Percentiles rank a stretch among this genome's conserved stretches.
Evolutionary conservation across 2,888 invertebrate genomes (phyloP).

Genomic region (Mellilla xanthometata): DNA sequence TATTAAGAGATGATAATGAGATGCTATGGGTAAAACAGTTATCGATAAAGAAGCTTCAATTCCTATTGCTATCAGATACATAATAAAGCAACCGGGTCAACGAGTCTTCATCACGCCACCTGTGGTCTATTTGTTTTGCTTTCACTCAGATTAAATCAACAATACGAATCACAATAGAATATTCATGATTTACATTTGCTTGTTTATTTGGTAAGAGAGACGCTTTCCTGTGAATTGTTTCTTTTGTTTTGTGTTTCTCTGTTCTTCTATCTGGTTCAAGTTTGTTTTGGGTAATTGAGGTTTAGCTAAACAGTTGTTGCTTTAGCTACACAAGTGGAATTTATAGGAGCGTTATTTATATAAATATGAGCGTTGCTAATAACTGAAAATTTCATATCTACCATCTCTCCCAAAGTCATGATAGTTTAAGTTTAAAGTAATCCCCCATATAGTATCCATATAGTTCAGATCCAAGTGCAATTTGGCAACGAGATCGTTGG

Average conservation of each 20-base stretch:
- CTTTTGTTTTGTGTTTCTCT: not conserved
- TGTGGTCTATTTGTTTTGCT: constrained; percentile 15
- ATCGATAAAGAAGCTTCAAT: no score
- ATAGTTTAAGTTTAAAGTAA: no score
- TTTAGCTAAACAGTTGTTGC: no score
- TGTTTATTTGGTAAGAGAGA: not conserved
- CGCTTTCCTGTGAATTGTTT: not conserved
- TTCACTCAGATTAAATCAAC: constrained; percentile 15
- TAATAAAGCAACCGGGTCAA: not conserved
- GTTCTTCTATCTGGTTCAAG: not conserved
- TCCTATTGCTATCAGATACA: not conserved
- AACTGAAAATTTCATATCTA: no score
- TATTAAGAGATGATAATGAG: no score
- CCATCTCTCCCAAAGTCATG: no score
- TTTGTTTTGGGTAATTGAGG: not conserved
- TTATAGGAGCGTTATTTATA: no score
- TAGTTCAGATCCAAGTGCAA: constrained; percentile 7
- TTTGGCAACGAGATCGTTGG: constrained; percentile 1
- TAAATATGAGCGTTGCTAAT: no score
- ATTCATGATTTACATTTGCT: constrained; percentile 1
- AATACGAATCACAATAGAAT: constrained; percentile 1
- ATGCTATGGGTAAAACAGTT: no score
- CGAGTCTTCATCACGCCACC: constrained; percentile 6
- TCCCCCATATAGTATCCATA: no score
- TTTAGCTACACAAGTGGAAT: no score